Conservation (phyloP, 2,113 vertebrate genomes). For the Eretmochelys imbricata region DNA sequence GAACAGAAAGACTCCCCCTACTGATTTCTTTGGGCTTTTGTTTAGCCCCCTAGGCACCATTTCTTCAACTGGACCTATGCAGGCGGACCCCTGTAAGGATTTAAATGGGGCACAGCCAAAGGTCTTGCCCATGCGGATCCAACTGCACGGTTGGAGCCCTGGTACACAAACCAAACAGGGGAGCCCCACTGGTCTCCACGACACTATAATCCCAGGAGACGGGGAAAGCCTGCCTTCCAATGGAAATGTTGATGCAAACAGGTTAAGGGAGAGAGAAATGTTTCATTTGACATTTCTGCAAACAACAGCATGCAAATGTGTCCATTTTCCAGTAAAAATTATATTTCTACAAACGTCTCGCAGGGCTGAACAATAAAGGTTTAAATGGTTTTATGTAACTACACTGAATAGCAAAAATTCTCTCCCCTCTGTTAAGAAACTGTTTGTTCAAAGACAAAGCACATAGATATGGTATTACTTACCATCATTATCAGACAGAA, state of each 20-base stretch:
- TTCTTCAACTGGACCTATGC: neutral
- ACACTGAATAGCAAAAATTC: neutral
- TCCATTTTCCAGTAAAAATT: neutral
- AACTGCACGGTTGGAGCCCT: neutral
- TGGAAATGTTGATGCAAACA: neutral
- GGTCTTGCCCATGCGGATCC: neutral
- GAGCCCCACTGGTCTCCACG: neutral
- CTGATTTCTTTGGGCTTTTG: neutral
- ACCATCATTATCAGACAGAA: conserved; percentile 96
- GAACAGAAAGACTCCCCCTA: neutral
- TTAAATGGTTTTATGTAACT: neutral
- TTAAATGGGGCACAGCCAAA: neutral
- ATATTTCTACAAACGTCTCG: neutral
- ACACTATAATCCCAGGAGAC: neutral
- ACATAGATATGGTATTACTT: conserved; percentile 69
- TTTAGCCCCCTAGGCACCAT: neutral
- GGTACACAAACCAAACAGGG: neutral
- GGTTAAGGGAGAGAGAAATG: neutral
- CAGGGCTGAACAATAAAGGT: neutral
- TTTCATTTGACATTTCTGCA: neutral
- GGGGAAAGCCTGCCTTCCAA: neutral
- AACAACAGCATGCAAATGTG: accelerated
- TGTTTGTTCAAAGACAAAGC: neutral
- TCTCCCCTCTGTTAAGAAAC: neutral
- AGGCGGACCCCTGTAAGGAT: neutral